Evolutionary conservation across 1,140 invertebrate species (phyloP), one percentile per base, ranked within the genome.

Genomic region (Philaenus spumarius): DNA sequence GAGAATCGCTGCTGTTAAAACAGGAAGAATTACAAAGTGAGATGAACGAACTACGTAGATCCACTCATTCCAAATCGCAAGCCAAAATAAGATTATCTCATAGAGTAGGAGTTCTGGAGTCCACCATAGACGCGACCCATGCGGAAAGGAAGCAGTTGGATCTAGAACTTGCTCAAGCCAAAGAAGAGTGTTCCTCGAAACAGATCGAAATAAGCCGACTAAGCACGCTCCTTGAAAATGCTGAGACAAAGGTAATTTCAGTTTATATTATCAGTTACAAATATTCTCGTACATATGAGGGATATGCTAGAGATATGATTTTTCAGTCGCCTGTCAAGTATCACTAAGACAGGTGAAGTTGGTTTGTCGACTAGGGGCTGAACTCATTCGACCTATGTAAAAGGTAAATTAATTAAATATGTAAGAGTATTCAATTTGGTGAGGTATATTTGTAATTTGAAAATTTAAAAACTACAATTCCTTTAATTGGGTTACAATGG

Each of bases 181-280:
- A 83, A 66, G 80, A 85, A 63, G 74, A 80, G 17, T 66, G 76
- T 11, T 74, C 75, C 1, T 78, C 78, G 61, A 74, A 78, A 34
- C 74, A 75, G 40, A 79, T 91, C 54, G 91, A 95, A 73, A 80
- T 92, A 1, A 81, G 81, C 62, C 79, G 88, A 45, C 74, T 91
- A 50, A 83, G 82, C 23, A 87, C 85, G 6, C 71, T 91, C 19
- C 72, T 94, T 1, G 90, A 93, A 58, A 87, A 88, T 71, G 90
- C 90, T 1, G 82, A 87, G 62, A 81, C 82, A 0, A 87, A 87
- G 72, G 58, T 69, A 75, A 23, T 15, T 51, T n/a, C n/a, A n/a
- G n/a, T n/a, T n/a, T n/a, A n/a, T n/a, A n/a, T n/a, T n/a, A n/a
- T n/a, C n/a, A n/a, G n/a, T n/a, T n/a, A n/a, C n/a, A n/a, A n/a